Evolutionary conservation across 2,888 invertebrate species (phyloP).

Genomic region (Liodrosophila aerea): DNA sequence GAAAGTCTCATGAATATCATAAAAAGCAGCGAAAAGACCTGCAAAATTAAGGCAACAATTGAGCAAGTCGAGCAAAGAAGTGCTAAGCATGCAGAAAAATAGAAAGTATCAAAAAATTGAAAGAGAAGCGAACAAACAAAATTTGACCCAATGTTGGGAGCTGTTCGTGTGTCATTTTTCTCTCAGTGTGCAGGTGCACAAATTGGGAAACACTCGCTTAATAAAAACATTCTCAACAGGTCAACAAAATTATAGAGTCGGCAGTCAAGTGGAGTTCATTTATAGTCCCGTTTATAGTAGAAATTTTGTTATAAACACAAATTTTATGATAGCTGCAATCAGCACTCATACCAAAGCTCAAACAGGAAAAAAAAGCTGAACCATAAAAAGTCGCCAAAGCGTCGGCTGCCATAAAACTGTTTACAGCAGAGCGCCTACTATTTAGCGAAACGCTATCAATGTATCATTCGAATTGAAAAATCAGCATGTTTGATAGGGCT

Average conservation of each 20-base stretch:
- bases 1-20: conserved; percentile 54
- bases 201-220: conserved; percentile 26
- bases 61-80: conserved; percentile 45
- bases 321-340: conserved; percentile 49
- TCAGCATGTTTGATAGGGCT: neutral
- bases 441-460: neutral
- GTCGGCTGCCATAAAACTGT: conserved; percentile 49
- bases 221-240: conserved; percentile 10
- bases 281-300: conserved; percentile 61
- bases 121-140: conserved; percentile 5
- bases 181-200: conserved; percentile 26
- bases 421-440: conserved; percentile 30
- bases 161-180: too few species aligned
- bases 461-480: neutral
- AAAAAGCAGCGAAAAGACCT: conserved; percentile 36
- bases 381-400: conserved; percentile 44
- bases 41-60: conserved; percentile 47
- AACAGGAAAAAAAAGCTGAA: conserved; percentile 31
- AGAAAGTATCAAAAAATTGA: conserved; percentile 25
- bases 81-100: conserved; percentile 57
- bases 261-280: conserved; percentile 19
- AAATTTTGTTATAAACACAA: conserved; percentile 55
- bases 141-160: conserved; percentile 63
- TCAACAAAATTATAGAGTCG: neutral
- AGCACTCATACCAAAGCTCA: conserved; percentile 61